Evolutionary conservation across 2,888 invertebrate genomes (phyloP), one percentile per base, ranked within the genome.

Genomic region (Drosophila paranaensis): DNA sequence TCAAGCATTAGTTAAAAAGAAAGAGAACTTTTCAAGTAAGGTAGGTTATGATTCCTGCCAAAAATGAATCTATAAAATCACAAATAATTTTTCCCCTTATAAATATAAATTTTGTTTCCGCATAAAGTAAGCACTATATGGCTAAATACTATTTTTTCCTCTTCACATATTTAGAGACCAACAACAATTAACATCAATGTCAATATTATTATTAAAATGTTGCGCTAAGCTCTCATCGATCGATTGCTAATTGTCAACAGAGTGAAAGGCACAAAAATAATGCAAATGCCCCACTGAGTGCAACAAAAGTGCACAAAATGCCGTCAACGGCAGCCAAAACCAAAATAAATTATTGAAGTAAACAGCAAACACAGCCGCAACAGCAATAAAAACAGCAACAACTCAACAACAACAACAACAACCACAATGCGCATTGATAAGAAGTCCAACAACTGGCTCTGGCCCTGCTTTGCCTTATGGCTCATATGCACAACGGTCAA

Each of bases 401-500:
- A 16, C 30, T 33, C 11, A 16, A 16, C 1, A 30, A 10, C n/a
- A n/a, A n/a, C 25, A 27, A 8, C 27, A 46, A 27, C 3, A 27
- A 46, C 46, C 14, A 46, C 33, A 50, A 35, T 40, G 45, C 25
- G 37, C 14, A 55, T 54, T 6, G 46, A 30, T 25, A 61, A 73
- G 16, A 70, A 62, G 58, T 40, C 63, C 50, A 20, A 33, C 46
- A 60, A 51, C 55, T 87, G 86, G 82, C 75, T 92, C 82, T 83
- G 88, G 79, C 85, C 85, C 71, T 81, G 87, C 79, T 67, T 90
- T 71, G 79, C 78, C 88, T 89, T 87, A 88, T 92, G 92, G 92
- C 89, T 92, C 79, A 89, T 85, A 70, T 87, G 89, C 66, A 84
- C 85, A 77, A 82, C 77, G 77, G 90, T 87, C 72, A 77, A 64